Evolutionary conservation across 1,140 invertebrate genomes (phyloP).

Genomic region (Caenorhabditis latens): DNA sequence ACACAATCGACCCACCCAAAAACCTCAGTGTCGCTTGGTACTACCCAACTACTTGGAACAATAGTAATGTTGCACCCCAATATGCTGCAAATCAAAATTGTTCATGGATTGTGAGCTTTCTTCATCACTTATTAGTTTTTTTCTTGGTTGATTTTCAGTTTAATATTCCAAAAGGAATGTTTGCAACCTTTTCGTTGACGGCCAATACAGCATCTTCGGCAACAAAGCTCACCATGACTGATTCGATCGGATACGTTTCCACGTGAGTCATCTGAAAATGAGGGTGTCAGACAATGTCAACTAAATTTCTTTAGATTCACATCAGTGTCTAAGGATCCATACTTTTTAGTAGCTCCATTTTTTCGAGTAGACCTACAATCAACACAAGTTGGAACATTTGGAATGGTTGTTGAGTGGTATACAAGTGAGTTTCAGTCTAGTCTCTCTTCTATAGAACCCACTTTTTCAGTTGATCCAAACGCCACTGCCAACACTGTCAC

Average conservation of each 20-base stretch:
- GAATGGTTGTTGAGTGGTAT: neutral
- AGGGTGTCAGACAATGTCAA: neutral
- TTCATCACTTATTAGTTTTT: neutral
- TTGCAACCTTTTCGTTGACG: neutral
- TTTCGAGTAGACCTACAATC: neutral
- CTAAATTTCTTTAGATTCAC: neutral
- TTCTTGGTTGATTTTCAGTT: neutral
- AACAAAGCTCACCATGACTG: neutral
- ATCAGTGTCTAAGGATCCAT: neutral
- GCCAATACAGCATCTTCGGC: neutral
- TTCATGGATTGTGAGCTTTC: neutral
- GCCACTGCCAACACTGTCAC: neutral
- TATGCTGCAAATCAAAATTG: neutral
- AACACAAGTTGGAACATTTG: neutral
- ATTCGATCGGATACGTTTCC: neutral
- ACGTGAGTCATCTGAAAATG: neutral
- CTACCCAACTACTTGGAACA: neutral
- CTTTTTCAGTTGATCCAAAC: neutral
- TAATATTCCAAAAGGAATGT: slow-evolving; percentile 15
- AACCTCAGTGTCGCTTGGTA: neutral
- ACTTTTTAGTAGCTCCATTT: neutral
- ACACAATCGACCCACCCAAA: neutral
- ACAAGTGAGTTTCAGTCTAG: neutral
- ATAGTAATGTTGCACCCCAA: neutral
- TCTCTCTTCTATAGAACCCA: too few relatives aligned